A percentile compares a stretch with the other conserved stretches of the same genome.
Evolutionary conservation across 2,888 invertebrate genomes (phyloP).

Genomic region (Drosophila phalerata): DNA sequence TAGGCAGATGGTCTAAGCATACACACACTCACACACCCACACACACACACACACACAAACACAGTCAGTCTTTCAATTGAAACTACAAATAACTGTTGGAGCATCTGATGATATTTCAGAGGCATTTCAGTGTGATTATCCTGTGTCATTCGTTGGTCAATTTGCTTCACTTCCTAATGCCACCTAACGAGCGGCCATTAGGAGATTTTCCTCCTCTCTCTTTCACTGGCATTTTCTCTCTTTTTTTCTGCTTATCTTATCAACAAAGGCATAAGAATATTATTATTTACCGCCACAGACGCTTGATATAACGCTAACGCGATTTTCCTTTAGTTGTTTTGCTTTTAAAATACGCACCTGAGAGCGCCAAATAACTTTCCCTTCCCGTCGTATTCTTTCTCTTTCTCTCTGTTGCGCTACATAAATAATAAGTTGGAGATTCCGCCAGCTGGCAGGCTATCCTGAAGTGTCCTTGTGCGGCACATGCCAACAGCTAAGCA

Average conservation of each 20-base stretch:
- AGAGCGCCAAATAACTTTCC: slow-evolving; percentile 21
- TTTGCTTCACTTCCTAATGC: slow-evolving; percentile 49
- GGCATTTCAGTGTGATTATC: slow-evolving; percentile 42
- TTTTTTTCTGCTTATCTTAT: slow-evolving; percentile 9
- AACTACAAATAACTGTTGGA: slow-evolving; percentile 28
- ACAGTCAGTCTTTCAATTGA: slow-evolving; percentile 2
- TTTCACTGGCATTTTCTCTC: background rate
- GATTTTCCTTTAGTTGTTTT: slow-evolving; percentile 30
- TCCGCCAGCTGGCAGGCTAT: slow-evolving; percentile 38
- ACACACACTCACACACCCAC: background rate
- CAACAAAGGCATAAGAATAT: slow-evolving; percentile 25
- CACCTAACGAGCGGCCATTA: slow-evolving; percentile 70
- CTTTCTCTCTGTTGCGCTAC: slow-evolving; percentile 34
- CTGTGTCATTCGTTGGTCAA: slow-evolving; percentile 46
- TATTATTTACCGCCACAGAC: slow-evolving; percentile 43
- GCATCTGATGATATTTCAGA: slow-evolving; percentile 25
- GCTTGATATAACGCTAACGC: slow-evolving; percentile 39
- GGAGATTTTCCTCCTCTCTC: slow-evolving; percentile 5
- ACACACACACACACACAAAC: slow-evolving; percentile 3
- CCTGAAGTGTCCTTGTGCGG: slow-evolving; percentile 43
- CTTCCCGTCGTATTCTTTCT: background rate
- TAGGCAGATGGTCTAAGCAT: slow-evolving; percentile 9
- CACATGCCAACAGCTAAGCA: slow-evolving; percentile 49
- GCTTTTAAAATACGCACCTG: slow-evolving; percentile 66
- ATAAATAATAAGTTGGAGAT: slow-evolving; percentile 65